Percentiles rank a stretch among this genome's conserved stretches.
Conservation (phyloP, 2,888 invertebrate species). For the Petrolisthes cinctipes region DNA sequence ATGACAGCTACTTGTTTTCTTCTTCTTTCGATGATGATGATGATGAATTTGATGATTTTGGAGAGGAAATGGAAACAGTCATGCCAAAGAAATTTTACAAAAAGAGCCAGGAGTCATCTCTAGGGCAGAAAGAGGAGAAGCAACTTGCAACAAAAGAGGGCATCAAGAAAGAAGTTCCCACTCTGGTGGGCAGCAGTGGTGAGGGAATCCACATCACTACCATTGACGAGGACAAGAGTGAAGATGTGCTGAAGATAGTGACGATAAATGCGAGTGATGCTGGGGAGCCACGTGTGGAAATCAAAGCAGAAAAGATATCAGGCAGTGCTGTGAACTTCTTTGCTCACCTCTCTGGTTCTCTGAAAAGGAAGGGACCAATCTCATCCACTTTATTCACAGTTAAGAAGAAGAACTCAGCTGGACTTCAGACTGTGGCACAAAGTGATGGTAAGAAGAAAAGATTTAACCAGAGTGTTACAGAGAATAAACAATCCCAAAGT, state of each 20-base stretch:
- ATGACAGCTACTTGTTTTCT: conserved; percentile 8
- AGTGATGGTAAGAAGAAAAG: too few relatives aligned
- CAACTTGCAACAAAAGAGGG: not conserved
- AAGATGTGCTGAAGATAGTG: conserved; percentile 20
- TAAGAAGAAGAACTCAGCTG: too few relatives aligned
- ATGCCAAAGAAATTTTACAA: not conserved
- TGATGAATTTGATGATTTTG: conserved; percentile 17
- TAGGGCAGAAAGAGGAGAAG: not conserved
- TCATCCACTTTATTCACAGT: too few relatives aligned
- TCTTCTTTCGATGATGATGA: not conserved
- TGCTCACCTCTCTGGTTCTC: too few relatives aligned
- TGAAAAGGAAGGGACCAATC: too few relatives aligned
- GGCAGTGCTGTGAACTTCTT: too few relatives aligned
- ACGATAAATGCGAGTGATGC: conserved; percentile 20
- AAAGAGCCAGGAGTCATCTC: not conserved
- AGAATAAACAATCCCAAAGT: too few relatives aligned
- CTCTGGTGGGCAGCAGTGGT: not conserved
- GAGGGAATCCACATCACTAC: conserved; percentile 15
- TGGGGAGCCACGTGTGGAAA: not conserved
- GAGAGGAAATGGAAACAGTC: not conserved
- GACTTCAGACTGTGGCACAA: too few relatives aligned
- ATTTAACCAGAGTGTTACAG: too few relatives aligned
- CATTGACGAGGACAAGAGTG: conserved; percentile 21
- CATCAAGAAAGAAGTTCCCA: not conserved
- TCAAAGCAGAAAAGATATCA: conserved; percentile 17